Evolutionary conservation across 2,113 vertebrate species (phyloP), one percentile per base, ranked within the genome.

Genomic region (Petroica traversi): DNA sequence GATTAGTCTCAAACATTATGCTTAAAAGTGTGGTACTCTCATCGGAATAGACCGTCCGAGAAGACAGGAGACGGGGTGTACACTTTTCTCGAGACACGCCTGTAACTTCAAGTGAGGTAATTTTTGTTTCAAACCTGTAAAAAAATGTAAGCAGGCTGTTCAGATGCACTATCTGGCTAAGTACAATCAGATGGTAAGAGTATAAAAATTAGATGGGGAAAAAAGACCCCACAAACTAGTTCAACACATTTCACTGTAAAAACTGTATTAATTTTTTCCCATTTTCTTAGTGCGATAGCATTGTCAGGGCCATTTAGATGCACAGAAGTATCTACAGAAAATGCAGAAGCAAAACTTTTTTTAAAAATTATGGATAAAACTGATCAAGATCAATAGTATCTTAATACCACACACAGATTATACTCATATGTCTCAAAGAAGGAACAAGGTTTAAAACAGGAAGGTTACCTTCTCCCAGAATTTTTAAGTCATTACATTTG

Each of bases 1-100:
- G 99, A 96, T 99, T 99, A 74, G 98, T 99, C 94, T 99, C 99
- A 97, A 99, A 99, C 96, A 98, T 98, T 89, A 99, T 97, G 80
- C 95, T 98, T 61, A 99, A 97, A 38, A 99, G 98, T 22, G 98
- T 98, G 36, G 94, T 97, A 57, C 97, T 96, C 57, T 97, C 67
- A 69, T 97, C 98, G 2, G 97, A 98, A 58, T 97, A 97, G n/a
- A 96, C 97, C 0, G 98, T 98, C 38, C 98, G 97, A 55, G 99
- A 99, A 74, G 99, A 99, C 19, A 99, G 95, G 22, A 99, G 97
- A 49, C 97, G 97, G 3, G 99, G 99, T 38, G 98, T 98, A 49
- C 91, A 81, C 6, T 96, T 98, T 61, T 96, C 93, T 87, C 89
- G 96, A 54, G 98, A 97, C 82, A 98, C 92, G 18, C 99, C 99